phyloP scores from a whole-genome alignment of 2,113 vertebrate species.

The Thalassoma bifasciatum region DNA sequence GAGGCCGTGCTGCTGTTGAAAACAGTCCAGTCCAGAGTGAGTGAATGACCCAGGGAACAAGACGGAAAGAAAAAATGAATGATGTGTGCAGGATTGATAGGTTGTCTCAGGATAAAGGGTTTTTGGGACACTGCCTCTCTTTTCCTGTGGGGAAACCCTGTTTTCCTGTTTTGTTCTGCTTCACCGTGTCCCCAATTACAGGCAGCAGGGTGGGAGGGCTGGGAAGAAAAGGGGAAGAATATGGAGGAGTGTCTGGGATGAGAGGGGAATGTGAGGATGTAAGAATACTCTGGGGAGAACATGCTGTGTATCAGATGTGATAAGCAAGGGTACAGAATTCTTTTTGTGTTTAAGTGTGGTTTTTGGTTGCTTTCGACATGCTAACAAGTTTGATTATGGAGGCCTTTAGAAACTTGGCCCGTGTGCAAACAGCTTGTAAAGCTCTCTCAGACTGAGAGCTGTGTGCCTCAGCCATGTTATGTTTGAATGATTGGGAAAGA shows the following conservation, averaged over 20 bases:
- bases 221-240: slow-evolving; percentile 1
- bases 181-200: slow-evolving; percentile 30
- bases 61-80: not conserved
- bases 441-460: not conserved
- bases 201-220: slow-evolving; percentile 17
- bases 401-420: slow-evolving; percentile 6
- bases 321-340: not conserved
- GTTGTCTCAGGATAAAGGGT: slow-evolving; percentile 36
- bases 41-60: not conserved
- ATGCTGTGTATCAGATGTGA: slow-evolving; percentile 27
- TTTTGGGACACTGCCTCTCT: slow-evolving; percentile 43
- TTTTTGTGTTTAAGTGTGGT: slow-evolving; percentile 1
- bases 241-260: slow-evolving; percentile 18
- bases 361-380: slow-evolving; percentile 26
- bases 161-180: slow-evolving; percentile 54
- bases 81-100: not conserved
- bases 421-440: not conserved
- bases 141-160: slow-evolving; percentile 42
- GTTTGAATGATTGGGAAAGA: slow-evolving; percentile 21
- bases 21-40: slow-evolving; percentile 89
- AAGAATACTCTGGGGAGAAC: slow-evolving; percentile 19
- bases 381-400: not conserved
- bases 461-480: not conserved
- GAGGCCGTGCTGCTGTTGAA: slow-evolving; percentile 90
- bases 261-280: slow-evolving; percentile 7